Conservation (phyloP, 1,140 invertebrate species). For the Dendroctonus ponderosae region DNA sequence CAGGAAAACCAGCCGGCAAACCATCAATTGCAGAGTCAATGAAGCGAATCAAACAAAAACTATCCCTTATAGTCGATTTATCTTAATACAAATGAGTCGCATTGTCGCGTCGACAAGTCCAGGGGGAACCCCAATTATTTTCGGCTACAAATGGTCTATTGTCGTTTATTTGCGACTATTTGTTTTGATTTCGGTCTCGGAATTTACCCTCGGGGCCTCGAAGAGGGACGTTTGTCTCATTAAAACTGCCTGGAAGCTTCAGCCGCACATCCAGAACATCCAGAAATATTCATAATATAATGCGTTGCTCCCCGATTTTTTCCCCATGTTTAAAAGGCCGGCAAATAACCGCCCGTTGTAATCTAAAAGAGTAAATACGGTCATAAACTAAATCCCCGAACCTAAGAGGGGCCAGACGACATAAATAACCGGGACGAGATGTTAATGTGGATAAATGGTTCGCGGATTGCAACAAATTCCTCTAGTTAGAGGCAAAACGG, state of each 20-base stretch:
- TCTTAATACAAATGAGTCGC: conserved; percentile 1
- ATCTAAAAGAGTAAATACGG: conserved; percentile 39
- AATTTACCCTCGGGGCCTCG: not conserved
- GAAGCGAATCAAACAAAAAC: not conserved
- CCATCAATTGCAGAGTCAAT: not conserved
- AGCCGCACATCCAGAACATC: conserved; percentile 9
- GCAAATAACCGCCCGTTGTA: conserved; percentile 29
- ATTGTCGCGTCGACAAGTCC: not conserved
- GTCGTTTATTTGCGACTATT: not conserved
- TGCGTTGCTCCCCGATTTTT: not conserved
- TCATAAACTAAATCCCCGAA: conserved; percentile 42
- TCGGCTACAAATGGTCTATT: conserved; percentile 1
- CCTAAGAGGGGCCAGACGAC: conserved; percentile 44
- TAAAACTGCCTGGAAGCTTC: not conserved
- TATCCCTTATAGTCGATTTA: not conserved
- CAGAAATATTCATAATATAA: not conserved
- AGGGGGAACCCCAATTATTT: not conserved
- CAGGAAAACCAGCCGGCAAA: no score
- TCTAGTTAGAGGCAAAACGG: conserved; percentile 44
- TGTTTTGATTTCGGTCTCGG: not conserved
- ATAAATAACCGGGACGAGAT: conserved; percentile 45
- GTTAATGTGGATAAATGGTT: conserved; percentile 49
- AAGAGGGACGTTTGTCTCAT: not conserved
- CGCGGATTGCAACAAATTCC: conserved; percentile 49
- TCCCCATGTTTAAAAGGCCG: conserved; percentile 12